Conservation (phyloP, 2,797 vertebrate species). For the Epinephelus coioides region DNA sequence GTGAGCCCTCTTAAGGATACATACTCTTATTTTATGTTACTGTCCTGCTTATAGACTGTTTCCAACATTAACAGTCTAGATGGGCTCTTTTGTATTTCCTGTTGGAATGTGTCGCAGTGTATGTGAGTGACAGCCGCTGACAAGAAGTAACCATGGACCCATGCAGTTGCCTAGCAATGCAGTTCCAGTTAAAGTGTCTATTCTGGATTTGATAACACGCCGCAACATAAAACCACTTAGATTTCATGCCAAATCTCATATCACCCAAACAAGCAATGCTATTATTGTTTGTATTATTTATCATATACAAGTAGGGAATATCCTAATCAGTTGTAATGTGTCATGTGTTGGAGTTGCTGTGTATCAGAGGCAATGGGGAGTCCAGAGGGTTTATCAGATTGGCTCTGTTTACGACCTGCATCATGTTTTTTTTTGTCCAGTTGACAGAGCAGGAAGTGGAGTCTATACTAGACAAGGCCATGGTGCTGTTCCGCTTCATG, state of each 20-base stretch:
- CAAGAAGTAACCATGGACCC: no score
- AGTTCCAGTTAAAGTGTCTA: no score
- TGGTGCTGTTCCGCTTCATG: conserved; percentile 99
- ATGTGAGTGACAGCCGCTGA: no score
- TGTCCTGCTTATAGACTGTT: not conserved
- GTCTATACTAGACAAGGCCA: conserved; percentile 98
- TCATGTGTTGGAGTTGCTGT: not conserved
- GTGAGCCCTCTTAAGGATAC: conserved; percentile 84
- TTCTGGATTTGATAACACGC: conserved; percentile 13
- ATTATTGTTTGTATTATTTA: not conserved
- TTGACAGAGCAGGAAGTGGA: conserved; percentile 95
- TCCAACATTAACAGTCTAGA: no score
- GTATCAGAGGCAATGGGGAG: not conserved
- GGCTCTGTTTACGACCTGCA: not conserved
- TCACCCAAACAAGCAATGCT: not conserved
- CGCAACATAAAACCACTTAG: not conserved
- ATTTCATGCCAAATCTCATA: not conserved
- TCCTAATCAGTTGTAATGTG: not conserved
- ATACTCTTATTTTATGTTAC: conserved; percentile 16
- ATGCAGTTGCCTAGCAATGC: no score
- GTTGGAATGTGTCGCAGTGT: no score
- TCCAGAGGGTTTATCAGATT: not conserved
- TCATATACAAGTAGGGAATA: not conserved
- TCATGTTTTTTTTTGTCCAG: conserved; percentile 52
- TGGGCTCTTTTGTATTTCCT: no score